Evolutionary conservation across 2,113 vertebrate genomes (phyloP).

Genomic region (Anser brachyrhynchus): DNA sequence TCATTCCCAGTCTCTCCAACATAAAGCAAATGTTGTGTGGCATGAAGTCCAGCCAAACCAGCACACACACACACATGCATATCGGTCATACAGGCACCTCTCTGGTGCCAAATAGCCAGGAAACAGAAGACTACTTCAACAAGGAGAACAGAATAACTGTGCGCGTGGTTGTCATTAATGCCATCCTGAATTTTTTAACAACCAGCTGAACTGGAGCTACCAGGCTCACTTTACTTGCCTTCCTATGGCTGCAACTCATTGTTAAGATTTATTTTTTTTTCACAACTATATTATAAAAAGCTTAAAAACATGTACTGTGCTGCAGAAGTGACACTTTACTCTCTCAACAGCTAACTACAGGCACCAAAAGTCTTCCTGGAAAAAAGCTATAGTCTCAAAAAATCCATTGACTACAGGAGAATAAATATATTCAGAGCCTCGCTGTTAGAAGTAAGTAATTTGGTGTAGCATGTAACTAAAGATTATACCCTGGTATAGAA

Average conservation of each 20-base stretch:
- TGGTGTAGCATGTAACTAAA: not conserved
- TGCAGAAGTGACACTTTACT: not conserved
- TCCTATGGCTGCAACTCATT: not conserved
- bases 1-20: not conserved
- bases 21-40: not conserved
- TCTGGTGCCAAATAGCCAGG: not conserved
- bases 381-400: not conserved
- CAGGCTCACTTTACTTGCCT: not conserved
- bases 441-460: not conserved
- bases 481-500: not conserved
- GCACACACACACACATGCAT: accelerated
- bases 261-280: not conserved
- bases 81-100: not conserved
- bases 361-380: not conserved
- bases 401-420: not conserved
- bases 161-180: accelerated
- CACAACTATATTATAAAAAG: not conserved
- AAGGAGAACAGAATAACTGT: not conserved
- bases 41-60: not conserved
- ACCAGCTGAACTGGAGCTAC: not conserved
- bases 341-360: not conserved
- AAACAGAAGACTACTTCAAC: not conserved
- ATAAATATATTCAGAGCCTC: not conserved
- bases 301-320: not conserved
- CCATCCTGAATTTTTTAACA: not conserved